Percentiles rank a stretch among this genome's conserved stretches.
These are phyloP conservation scores for Eremobia ochroleuca DNA, from an alignment of 2,888 invertebrate species.

Conservation along the genomic window DNA sequence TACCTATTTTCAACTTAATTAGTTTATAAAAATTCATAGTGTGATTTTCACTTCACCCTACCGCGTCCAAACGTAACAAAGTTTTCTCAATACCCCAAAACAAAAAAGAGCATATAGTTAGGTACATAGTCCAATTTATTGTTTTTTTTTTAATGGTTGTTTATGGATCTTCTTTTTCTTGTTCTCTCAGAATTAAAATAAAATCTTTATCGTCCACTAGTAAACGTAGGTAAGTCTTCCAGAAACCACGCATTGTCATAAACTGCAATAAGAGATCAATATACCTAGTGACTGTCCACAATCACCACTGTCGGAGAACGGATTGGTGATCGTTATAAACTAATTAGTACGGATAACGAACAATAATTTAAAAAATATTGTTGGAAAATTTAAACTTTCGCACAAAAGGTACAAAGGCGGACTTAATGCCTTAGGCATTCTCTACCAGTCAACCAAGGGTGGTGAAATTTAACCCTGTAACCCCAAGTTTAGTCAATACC, in stretches of 20 bases:
- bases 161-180: neutral
- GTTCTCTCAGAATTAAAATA: neutral
- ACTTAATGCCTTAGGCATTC: too few relatives aligned
- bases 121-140: neutral
- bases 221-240: neutral
- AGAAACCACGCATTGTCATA: neutral
- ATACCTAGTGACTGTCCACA: neutral
- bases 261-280: neutral
- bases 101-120: neutral
- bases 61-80: neutral
- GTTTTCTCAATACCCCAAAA: neutral
- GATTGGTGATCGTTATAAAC: conserved; percentile 8
- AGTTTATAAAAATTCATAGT: neutral
- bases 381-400: too few relatives aligned
- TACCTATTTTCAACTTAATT: neutral
- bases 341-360: neutral
- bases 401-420: too few relatives aligned
- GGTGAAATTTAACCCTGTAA: neutral
- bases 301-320: neutral
- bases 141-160: neutral
- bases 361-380: neutral
- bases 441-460: too few relatives aligned
- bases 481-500: neutral
- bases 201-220: neutral
- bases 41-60: neutral